phyloP scores from a whole-genome alignment of 2,888 invertebrate genomes.

The Lottia scabra region DNA sequence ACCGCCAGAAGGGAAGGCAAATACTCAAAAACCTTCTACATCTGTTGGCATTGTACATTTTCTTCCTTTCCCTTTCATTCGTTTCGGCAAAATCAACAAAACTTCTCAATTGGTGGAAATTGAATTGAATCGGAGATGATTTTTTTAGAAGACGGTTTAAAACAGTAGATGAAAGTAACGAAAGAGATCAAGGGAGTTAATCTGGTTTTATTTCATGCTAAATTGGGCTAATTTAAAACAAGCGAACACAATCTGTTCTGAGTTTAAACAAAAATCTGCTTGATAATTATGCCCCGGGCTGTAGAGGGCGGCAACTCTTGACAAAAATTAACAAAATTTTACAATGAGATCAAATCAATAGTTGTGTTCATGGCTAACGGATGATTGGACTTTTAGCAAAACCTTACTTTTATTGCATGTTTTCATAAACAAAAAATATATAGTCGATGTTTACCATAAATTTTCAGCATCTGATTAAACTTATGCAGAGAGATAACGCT shows the following conservation, averaged over 20 bases:
- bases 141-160: background rate
- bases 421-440: too few species aligned
- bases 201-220: background rate
- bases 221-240: background rate
- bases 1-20: background rate
- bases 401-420: too few species aligned
- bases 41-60: background rate
- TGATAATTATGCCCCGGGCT: background rate
- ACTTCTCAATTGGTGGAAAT: background rate
- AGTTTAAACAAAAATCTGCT: constrained; percentile 1
- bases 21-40: constrained; percentile 2
- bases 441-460: too few species aligned
- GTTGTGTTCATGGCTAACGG: too few species aligned
- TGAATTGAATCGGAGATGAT: background rate
- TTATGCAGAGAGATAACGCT: too few species aligned
- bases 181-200: background rate
- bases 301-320: background rate
- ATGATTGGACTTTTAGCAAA: too few species aligned
- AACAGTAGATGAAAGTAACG: background rate
- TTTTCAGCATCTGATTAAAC: too few species aligned
- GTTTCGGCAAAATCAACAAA: background rate
- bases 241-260: background rate
- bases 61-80: background rate
- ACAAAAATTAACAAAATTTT: too few species aligned
- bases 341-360: too few species aligned